These are phyloP conservation scores for Eupelmus urozonus DNA, from an alignment of 2,888 invertebrate genomes.

Conservation along the genomic window DNA sequence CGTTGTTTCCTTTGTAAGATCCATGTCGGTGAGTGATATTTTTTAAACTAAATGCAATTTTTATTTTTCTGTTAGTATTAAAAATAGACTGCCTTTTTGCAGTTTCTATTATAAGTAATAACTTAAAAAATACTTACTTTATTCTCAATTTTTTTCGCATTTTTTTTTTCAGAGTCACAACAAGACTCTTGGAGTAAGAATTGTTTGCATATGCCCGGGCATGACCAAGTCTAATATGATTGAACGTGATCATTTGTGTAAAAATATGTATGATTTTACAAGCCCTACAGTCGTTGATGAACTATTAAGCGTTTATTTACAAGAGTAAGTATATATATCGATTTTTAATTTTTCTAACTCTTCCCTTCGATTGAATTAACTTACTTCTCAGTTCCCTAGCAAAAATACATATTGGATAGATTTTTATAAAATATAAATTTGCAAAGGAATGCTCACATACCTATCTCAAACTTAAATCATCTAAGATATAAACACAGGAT, in stretches of 20 bases:
- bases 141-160: neutral
- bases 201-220: conserved; percentile 36
- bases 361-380: too few relatives aligned
- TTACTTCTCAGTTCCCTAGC: too few relatives aligned
- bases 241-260: neutral
- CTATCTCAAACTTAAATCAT: too few relatives aligned
- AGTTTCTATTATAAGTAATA: neutral
- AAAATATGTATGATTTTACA: conserved; percentile 9
- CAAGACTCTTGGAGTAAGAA: conserved; percentile 18
- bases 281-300: neutral
- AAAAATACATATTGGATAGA: too few relatives aligned
- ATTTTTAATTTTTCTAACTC: conserved; percentile 4
- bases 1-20: conserved; percentile 72
- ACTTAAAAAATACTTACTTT: neutral
- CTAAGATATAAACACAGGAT: too few relatives aligned
- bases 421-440: neutral
- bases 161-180: conserved; percentile 26
- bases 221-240: conserved; percentile 33
- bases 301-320: neutral
- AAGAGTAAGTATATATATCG: conserved; percentile 32
- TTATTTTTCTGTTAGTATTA: neutral
- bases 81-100: neutral
- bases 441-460: too few relatives aligned
- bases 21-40: conserved; percentile 67
- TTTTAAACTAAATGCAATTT: neutral